Percentiles rank a stretch among this genome's conserved stretches.
Conservation (phyloP, 92 coral and sea anemone species). For the Actinostola sp. region DNA sequence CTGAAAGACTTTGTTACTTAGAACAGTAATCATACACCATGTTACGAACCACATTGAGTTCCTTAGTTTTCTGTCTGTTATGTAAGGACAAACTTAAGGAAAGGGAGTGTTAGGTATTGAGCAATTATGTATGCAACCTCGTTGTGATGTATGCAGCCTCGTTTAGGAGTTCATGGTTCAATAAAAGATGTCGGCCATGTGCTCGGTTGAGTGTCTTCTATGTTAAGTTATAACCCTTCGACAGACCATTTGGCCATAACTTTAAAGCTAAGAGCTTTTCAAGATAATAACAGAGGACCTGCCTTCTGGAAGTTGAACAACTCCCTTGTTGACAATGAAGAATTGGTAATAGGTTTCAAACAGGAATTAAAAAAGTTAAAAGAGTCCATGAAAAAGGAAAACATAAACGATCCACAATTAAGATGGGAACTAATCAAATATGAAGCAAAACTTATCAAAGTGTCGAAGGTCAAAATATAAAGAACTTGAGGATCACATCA, state of each 20-base stretch:
- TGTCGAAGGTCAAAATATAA: constrained; percentile 1
- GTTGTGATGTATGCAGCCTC: too few species aligned
- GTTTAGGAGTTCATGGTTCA: too few species aligned
- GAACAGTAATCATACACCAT: too few species aligned
- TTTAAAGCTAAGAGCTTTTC: constrained; percentile 6
- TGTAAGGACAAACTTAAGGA: too few species aligned
- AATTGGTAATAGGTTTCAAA: not conserved
- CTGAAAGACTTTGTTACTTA: too few species aligned
- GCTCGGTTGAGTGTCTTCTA: too few species aligned
- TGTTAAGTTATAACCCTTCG: too few species aligned
- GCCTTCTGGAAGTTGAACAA: constrained; percentile 38
- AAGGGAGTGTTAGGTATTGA: too few species aligned
- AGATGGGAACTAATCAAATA: constrained; percentile 43
- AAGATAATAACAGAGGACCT: constrained; percentile 13
- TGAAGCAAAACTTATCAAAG: constrained; percentile 13
- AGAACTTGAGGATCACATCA: constrained; percentile 12
- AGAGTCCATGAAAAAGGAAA: not conserved
- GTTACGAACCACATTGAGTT: too few species aligned
- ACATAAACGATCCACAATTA: constrained; percentile 11
- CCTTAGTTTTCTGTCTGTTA: too few species aligned
- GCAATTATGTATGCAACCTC: too few species aligned
- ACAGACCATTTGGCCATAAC: constrained; percentile 26
- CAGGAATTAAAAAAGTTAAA: not conserved
- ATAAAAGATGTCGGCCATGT: too few species aligned
- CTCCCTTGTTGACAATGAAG: constrained; percentile 9